These are phyloP conservation scores for Andrena chrysosceles DNA, from an alignment of 2,888 invertebrate genomes.

Conservation along the genomic window DNA sequence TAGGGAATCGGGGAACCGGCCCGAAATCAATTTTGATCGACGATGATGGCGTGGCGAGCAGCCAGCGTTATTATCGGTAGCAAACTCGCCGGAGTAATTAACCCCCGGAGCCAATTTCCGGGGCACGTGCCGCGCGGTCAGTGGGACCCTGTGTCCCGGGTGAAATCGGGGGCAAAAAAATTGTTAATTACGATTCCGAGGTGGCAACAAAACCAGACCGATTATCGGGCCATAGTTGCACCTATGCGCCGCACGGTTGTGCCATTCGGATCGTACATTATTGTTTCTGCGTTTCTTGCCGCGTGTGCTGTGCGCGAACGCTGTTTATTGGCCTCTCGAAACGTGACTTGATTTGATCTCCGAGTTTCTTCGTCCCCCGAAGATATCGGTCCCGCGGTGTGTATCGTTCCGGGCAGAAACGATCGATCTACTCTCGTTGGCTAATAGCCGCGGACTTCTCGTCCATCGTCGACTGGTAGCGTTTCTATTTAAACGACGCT, in stretches of 20 bases:
- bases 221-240: conserved; percentile 42
- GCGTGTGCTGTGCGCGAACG: conserved; percentile 12
- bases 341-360: conserved; percentile 56
- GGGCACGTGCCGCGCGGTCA: conserved; percentile 45
- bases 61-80: conserved; percentile 50
- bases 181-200: conserved; percentile 44
- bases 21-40: conserved; percentile 55
- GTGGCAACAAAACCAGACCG: conserved; percentile 34
- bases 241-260: conserved; percentile 23
- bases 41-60: conserved; percentile 5
- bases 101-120: conserved; percentile 49
- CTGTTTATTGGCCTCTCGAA: conserved; percentile 53
- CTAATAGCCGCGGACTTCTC: conserved; percentile 31
- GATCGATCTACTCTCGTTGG: conserved; percentile 40
- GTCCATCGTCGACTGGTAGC: conserved; percentile 30
- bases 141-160: not conserved
- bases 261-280: conserved; percentile 25
- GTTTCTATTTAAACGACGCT: conserved; percentile 47
- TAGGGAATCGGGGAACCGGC: conserved; percentile 52
- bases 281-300: conserved; percentile 39
- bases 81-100: conserved; percentile 49
- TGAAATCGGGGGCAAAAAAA: conserved; percentile 9
- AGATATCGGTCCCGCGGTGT: conserved; percentile 16
- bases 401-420: conserved; percentile 22
- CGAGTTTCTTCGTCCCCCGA: conserved; percentile 39